A percentile compares a stretch with the other conserved stretches of the same genome.
Conservation (phyloP, 2,113 vertebrate genomes). For the Grammomys surdaster region DNA sequence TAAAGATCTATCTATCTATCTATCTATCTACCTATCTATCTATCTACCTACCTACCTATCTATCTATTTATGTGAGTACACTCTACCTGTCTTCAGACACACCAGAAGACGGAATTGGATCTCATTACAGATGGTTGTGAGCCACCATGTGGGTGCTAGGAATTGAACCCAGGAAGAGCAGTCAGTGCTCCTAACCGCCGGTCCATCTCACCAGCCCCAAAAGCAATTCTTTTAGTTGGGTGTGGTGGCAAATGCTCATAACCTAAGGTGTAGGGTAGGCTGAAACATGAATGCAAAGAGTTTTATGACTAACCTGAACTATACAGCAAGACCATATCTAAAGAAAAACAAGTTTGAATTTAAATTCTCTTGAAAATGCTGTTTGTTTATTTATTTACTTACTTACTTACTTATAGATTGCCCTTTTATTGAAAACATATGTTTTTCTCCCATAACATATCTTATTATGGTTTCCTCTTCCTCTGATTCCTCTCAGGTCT, state of each 20-base stretch:
- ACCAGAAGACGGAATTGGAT: no score
- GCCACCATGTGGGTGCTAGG: no score
- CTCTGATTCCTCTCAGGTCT: not conserved
- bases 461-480: not conserved
- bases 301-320: not conserved
- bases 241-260: not conserved
- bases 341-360: no score
- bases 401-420: not conserved
- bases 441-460: not conserved
- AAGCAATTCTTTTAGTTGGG: not conserved
- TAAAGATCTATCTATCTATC: no score
- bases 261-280: no score
- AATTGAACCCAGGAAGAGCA: no score
- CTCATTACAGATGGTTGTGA: no score
- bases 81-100: no score
- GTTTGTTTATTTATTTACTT: not conserved
- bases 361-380: not conserved
- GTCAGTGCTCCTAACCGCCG: no score
- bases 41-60: no score
- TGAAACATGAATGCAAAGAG: not conserved
- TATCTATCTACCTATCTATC: no score
- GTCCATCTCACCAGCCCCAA: not conserved
- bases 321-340: not conserved
- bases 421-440: not conserved
- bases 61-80: no score